Evolutionary conservation across 2,888 invertebrate genomes (phyloP).

Genomic region (Oligia fasciuncula): DNA sequence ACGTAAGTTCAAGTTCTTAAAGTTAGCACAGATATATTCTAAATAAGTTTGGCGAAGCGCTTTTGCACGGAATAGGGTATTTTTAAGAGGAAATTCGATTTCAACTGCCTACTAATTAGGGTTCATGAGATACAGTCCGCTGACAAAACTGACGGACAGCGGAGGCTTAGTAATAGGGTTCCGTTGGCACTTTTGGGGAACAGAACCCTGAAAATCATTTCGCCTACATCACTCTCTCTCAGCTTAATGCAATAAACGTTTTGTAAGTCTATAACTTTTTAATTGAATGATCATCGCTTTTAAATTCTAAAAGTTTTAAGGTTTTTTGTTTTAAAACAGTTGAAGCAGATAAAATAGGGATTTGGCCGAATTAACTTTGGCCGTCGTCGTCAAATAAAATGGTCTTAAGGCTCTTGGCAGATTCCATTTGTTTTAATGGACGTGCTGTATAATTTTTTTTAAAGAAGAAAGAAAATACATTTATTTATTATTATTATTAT

Average conservation of each 20-base stretch:
- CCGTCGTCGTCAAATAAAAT: conserved; percentile 30
- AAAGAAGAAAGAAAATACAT: no score
- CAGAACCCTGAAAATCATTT: background rate
- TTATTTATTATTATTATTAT: no score
- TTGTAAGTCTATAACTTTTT: conserved; percentile 42
- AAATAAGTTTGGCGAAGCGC: background rate
- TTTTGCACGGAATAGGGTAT: background rate
- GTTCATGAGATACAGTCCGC: background rate
- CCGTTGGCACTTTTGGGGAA: background rate
- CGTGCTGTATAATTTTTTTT: conserved; percentile 12
- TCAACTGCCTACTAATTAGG: background rate
- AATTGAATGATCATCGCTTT: conserved; percentile 56
- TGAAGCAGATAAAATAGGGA: conserved; percentile 34
- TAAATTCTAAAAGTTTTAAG: conserved; percentile 31
- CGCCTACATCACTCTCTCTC: background rate
- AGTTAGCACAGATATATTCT: background rate
- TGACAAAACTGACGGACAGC: background rate
- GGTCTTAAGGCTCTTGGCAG: conserved; percentile 24
- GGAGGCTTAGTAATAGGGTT: background rate
- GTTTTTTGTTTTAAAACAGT: conserved; percentile 55
- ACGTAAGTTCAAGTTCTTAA: background rate
- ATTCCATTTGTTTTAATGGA: conserved; percentile 37
- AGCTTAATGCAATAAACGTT: conserved; percentile 14
- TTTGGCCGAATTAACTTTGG: conserved; percentile 38
- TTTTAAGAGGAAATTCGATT: background rate